These are phyloP conservation scores for Machimus atricapillus DNA, from an alignment of 2,888 invertebrate genomes.

Conservation along the genomic window DNA sequence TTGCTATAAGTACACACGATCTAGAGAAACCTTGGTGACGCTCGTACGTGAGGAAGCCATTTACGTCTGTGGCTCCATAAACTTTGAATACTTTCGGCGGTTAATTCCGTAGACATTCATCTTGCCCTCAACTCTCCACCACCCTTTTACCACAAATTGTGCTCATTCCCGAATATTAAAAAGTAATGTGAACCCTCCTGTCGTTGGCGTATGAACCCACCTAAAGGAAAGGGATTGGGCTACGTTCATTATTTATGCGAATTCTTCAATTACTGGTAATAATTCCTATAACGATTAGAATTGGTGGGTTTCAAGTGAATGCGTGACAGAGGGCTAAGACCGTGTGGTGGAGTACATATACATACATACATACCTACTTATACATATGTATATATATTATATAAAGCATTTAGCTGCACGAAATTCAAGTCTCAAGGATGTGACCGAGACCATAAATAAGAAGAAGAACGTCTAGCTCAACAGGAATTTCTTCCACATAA, in stretches of 20 bases:
- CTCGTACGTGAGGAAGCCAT: not conserved
- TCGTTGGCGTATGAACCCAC: not conserved
- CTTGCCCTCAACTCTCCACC: not conserved
- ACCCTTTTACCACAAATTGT: not conserved
- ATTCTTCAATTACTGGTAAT: slow-evolving; percentile 30
- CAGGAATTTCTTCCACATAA: slow-evolving; percentile 22
- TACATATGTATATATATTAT: not conserved
- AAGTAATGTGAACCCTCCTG: not conserved
- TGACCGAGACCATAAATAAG: slow-evolving; percentile 18
- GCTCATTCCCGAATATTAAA: slow-evolving; percentile 8
- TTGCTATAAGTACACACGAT: not conserved
- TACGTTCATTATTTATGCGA: not conserved
- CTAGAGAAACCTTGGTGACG: not conserved
- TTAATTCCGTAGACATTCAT: not conserved
- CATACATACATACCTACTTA: not conserved
- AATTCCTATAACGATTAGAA: slow-evolving; percentile 15
- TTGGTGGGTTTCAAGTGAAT: not conserved
- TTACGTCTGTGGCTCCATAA: not conserved
- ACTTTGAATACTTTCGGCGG: not conserved
- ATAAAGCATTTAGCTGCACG: not conserved
- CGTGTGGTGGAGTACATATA: not conserved
- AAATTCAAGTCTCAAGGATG: not conserved
- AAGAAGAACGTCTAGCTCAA: not conserved
- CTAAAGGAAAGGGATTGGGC: not conserved
- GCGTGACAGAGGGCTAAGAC: not conserved